Percentiles rank a stretch among this genome's conserved stretches.
These are phyloP conservation scores for Dendroctonus valens DNA, from an alignment of 1,140 invertebrate species.

Conservation along the genomic window DNA sequence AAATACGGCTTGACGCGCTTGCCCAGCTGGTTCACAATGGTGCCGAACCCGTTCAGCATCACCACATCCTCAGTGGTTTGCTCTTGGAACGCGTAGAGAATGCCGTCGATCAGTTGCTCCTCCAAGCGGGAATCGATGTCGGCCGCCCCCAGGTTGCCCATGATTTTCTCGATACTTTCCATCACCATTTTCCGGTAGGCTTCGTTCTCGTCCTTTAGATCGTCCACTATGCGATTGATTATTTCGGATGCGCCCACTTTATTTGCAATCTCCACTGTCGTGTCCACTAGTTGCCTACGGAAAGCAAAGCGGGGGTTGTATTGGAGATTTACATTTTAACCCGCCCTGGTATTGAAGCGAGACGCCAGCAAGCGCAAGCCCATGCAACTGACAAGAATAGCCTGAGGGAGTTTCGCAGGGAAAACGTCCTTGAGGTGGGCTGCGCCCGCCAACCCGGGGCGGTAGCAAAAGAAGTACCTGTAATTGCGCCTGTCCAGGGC, in stretches of 20 bases:
- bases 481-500: slow-evolving; percentile 97
- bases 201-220: slow-evolving; percentile 99
- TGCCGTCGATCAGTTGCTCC: slow-evolving; percentile 98
- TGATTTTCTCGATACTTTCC: slow-evolving; percentile 99
- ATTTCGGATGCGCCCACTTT: slow-evolving; percentile 99
- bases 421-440: too few relatives aligned
- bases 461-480: slow-evolving; percentile 35
- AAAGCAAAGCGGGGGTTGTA: too few relatives aligned
- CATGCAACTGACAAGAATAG: too few relatives aligned
- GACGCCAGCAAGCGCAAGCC: too few relatives aligned
- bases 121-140: slow-evolving; percentile 97
- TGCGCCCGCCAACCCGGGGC: too few relatives aligned
- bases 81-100: slow-evolving; percentile 99
- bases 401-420: too few relatives aligned
- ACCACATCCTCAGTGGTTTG: slow-evolving; percentile 99
- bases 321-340: too few relatives aligned
- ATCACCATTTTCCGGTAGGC: slow-evolving; percentile 99
- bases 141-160: slow-evolving; percentile 94
- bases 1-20: slow-evolving; percentile 98
- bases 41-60: slow-evolving; percentile 98
- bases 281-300: slow-evolving; percentile 89
- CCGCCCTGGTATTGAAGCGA: too few relatives aligned
- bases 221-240: slow-evolving; percentile 97
- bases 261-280: slow-evolving; percentile 99
- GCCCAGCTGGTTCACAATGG: slow-evolving; percentile 96